Conservation (phyloP, 2,888 invertebrate species). For the Alsophila aescularia region DNA sequence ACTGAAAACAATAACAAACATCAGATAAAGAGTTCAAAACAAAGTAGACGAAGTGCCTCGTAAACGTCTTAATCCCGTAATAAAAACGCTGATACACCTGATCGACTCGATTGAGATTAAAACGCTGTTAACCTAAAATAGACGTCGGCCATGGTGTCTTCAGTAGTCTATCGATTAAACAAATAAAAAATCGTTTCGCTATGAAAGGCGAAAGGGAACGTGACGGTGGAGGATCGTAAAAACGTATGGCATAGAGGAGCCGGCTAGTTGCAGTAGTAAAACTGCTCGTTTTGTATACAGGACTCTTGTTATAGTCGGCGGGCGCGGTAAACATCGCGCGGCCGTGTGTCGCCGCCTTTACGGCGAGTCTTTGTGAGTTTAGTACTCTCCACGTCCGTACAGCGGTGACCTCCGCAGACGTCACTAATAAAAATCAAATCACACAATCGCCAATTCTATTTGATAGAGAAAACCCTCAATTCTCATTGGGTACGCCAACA, state of each 20-base stretch:
- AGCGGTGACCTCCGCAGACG: conserved; percentile 56
- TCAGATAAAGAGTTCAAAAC: conserved; percentile 68
- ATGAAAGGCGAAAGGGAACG: conserved; percentile 79
- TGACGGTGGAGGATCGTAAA: conserved; percentile 80
- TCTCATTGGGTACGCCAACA: conserved; percentile 1
- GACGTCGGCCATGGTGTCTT: conserved; percentile 71
- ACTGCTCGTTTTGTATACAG: conserved; percentile 79
- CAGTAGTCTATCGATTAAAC: conserved; percentile 82
- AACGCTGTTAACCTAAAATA: conserved; percentile 76
- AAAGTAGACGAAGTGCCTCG: conserved; percentile 76
- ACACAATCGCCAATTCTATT: conserved; percentile 33
- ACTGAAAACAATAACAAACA: conserved; percentile 61
- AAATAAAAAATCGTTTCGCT: conserved; percentile 82
- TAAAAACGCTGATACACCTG: conserved; percentile 78
- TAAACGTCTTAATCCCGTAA: conserved; percentile 77
- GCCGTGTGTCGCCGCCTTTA: conserved; percentile 81
- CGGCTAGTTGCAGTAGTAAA: conserved; percentile 81
- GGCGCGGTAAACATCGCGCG: conserved; percentile 74
- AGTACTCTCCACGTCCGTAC: conserved; percentile 61
- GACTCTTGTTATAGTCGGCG: conserved; percentile 77
- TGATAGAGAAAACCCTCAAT: conserved; percentile 14
- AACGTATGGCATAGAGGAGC: conserved; percentile 81
- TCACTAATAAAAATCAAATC: conserved; percentile 48
- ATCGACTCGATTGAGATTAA: conserved; percentile 74
- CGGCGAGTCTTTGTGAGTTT: conserved; percentile 74